A percentile compares a stretch with the other conserved stretches of the same genome.
Conservation (phyloP, 2,888 invertebrate species). For the Spodoptera exigua region DNA sequence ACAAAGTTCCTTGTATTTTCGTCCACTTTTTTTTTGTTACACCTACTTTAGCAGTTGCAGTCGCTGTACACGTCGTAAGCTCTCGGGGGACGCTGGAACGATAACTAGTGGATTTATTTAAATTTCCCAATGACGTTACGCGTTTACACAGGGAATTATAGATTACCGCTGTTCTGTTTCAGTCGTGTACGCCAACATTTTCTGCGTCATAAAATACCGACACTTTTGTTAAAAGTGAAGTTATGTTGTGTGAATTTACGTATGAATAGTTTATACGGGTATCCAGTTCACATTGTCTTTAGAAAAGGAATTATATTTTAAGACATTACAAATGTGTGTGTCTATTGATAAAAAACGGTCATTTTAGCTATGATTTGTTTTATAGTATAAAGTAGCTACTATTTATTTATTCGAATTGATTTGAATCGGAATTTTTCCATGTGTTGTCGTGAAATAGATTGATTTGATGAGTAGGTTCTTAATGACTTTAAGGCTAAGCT, state of each 20-base stretch:
- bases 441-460: too few relatives aligned
- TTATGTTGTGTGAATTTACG: constrained; percentile 20
- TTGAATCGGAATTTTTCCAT: too few relatives aligned
- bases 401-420: too few relatives aligned
- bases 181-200: constrained; percentile 28
- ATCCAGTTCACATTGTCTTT: too few relatives aligned
- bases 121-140: constrained; percentile 61
- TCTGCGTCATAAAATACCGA: constrained; percentile 44
- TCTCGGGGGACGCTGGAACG: constrained; percentile 45
- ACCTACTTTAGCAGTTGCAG: constrained; percentile 7
- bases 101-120: constrained; percentile 71
- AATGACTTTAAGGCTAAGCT: too few relatives aligned
- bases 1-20: neutral
- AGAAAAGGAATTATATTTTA: too few relatives aligned
- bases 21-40: neutral
- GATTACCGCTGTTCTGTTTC: constrained; percentile 56
- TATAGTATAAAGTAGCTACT: too few relatives aligned
- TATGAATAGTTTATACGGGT: neutral
- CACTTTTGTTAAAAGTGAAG: constrained; percentile 21
- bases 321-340: too few relatives aligned
- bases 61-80: constrained; percentile 27
- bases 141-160: constrained; percentile 61
- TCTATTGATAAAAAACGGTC: too few relatives aligned
- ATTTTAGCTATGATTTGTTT: too few relatives aligned
- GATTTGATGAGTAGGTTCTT: too few relatives aligned